Conservation (phyloP, 2,888 invertebrate genomes). For the Acanthosoma haemorrhoidale region DNA sequence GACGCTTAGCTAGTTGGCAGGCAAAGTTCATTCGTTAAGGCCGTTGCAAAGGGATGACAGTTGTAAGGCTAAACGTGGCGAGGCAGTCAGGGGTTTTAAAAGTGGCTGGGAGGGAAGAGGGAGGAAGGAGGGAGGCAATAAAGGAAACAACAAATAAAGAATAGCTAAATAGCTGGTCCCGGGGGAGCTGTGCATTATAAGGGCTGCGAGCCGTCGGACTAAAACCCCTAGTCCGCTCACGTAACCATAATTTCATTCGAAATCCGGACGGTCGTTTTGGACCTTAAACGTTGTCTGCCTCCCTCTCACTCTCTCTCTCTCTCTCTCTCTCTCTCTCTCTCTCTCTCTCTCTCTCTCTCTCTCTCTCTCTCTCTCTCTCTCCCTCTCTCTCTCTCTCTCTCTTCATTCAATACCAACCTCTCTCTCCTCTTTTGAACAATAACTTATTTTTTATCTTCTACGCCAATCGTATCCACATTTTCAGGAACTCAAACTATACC, state of each 20-base stretch:
- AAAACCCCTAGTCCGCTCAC: neutral
- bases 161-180: neutral
- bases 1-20: no score
- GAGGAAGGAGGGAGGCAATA: neutral
- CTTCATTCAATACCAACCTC: no score
- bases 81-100: constrained; percentile 1
- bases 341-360: no score
- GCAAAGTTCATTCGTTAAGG: neutral
- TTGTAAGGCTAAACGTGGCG: neutral
- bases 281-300: neutral
- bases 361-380: no score
- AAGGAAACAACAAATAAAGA: constrained; percentile 12
- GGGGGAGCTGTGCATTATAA: neutral
- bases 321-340: no score
- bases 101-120: no score
- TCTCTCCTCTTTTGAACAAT: no score
- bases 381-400: no score
- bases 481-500: no score
- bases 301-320: neutral
- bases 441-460: no score
- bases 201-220: neutral
- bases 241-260: neutral
- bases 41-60: neutral
- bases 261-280: neutral
- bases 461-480: no score